These are phyloP conservation scores for Catotricha subobsoleta DNA, from an alignment of 2,888 invertebrate genomes.

Conservation along the genomic window DNA sequence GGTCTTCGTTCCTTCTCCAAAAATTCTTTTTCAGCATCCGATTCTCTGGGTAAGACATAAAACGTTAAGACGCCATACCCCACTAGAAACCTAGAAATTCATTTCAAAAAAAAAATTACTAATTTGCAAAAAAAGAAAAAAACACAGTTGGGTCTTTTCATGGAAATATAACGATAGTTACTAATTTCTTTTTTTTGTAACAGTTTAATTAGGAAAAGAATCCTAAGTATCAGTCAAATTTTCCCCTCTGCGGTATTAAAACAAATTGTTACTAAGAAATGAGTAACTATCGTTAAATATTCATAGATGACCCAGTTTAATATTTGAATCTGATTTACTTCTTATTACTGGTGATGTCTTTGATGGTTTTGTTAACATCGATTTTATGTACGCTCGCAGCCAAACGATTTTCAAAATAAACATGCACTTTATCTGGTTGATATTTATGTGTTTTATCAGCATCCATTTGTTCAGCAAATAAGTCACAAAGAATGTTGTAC, in stretches of 20 bases:
- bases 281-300: no score
- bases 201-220: no score
- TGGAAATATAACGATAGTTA: no score
- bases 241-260: no score
- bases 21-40: conserved; percentile 22
- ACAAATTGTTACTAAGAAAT: no score
- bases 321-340: conserved; percentile 12
- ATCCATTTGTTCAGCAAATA: conserved; percentile 48
- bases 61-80: conserved; percentile 24
- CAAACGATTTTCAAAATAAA: conserved; percentile 56
- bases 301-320: no score
- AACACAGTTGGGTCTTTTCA: no score
- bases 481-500: conserved; percentile 38
- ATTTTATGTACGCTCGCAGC: conserved; percentile 40
- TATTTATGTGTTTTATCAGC: conserved; percentile 58
- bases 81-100: conserved; percentile 21
- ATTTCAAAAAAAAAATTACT: not conserved
- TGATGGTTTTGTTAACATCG: conserved; percentile 35
- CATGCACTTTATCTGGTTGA: conserved; percentile 36
- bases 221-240: no score
- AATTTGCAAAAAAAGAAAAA: not conserved
- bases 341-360: conserved; percentile 38
- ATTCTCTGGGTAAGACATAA: conserved; percentile 23
- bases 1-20: conserved; percentile 20
- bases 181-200: no score